Percentiles rank a stretch among this genome's conserved stretches.
Evolutionary conservation across 1,140 invertebrate genomes (phyloP).

Genomic region (Orussus abietinus): DNA sequence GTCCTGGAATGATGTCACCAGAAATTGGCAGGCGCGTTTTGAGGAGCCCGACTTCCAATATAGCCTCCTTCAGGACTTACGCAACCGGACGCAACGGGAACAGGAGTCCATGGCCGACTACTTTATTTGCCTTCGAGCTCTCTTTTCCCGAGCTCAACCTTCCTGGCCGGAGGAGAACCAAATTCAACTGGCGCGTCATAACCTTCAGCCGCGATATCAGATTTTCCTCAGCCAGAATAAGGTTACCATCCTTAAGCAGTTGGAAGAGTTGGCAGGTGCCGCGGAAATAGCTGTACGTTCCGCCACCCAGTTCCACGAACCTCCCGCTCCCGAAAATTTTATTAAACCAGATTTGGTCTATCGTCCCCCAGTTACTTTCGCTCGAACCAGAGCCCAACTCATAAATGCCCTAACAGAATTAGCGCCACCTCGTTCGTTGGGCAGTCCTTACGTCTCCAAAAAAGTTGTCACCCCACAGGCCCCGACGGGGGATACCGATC

Average conservation of each 20-base stretch:
- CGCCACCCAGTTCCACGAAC: too few relatives aligned
- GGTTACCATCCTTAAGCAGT: background rate
- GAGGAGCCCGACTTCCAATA: slow-evolving; percentile 3
- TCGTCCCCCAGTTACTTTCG: too few relatives aligned
- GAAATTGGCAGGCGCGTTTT: background rate
- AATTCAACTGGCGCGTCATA: background rate
- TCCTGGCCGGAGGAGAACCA: background rate
- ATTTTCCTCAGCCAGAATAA: background rate
- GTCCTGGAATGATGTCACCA: too few relatives aligned
- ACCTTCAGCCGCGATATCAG: slow-evolving; percentile 1
- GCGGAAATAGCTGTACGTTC: too few relatives aligned
- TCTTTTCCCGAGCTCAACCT: background rate
- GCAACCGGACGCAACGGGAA: background rate
- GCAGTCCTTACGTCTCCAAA: too few relatives aligned
- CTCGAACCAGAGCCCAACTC: too few relatives aligned
- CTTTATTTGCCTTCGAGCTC: slow-evolving; percentile 3
- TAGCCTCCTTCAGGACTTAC: background rate
- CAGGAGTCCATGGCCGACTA: background rate
- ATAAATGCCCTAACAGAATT: too few relatives aligned
- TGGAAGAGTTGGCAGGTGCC: too few relatives aligned
- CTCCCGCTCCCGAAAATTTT: background rate
- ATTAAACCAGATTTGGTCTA: background rate
- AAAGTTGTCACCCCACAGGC: too few relatives aligned
- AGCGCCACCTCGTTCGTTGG: too few relatives aligned
- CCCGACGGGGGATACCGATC: too few relatives aligned